phyloP scores from a whole-genome alignment of 2,888 invertebrate species.

The Portevinia maculata region DNA sequence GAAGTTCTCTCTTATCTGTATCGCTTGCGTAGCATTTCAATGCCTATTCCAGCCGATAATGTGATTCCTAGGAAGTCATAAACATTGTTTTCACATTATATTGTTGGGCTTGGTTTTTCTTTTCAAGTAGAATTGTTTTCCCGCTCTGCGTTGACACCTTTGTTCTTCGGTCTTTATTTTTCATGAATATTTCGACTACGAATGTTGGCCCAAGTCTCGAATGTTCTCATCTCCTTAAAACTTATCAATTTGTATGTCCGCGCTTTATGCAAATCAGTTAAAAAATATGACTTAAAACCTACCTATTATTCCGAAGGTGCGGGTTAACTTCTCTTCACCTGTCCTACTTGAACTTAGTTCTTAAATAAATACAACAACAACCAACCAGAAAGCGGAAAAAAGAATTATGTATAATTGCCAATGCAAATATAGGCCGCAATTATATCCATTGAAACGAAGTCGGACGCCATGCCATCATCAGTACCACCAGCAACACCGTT shows the following conservation, averaged over 20 bases:
- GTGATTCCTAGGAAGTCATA: too few relatives aligned
- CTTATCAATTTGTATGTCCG: background rate
- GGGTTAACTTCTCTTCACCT: conserved; percentile 56
- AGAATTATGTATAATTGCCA: conserved; percentile 49
- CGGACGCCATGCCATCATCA: conserved; percentile 21
- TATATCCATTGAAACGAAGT: conserved; percentile 50
- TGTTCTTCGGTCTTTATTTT: too few relatives aligned
- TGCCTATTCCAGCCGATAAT: too few relatives aligned
- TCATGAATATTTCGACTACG: too few relatives aligned
- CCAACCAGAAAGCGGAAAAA: conserved; percentile 1
- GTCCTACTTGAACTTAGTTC: conserved; percentile 53
- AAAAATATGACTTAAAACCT: background rate
- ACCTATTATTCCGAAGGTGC: conserved; percentile 21
- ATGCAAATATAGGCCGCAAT: conserved; percentile 62
- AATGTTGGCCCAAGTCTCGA: too few relatives aligned
- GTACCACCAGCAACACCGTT: conserved; percentile 7
- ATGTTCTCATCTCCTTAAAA: too few relatives aligned
- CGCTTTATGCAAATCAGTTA: conserved; percentile 10
- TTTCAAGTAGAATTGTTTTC: too few relatives aligned
- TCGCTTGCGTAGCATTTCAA: too few relatives aligned
- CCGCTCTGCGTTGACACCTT: too few relatives aligned
- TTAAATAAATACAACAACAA: conserved; percentile 35
- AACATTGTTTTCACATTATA: too few relatives aligned
- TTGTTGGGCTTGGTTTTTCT: too few relatives aligned
- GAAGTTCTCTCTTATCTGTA: too few relatives aligned